phyloP scores from a whole-genome alignment of 2,797 vertebrate species.

The Tokudaia tokunoshimensis region DNA sequence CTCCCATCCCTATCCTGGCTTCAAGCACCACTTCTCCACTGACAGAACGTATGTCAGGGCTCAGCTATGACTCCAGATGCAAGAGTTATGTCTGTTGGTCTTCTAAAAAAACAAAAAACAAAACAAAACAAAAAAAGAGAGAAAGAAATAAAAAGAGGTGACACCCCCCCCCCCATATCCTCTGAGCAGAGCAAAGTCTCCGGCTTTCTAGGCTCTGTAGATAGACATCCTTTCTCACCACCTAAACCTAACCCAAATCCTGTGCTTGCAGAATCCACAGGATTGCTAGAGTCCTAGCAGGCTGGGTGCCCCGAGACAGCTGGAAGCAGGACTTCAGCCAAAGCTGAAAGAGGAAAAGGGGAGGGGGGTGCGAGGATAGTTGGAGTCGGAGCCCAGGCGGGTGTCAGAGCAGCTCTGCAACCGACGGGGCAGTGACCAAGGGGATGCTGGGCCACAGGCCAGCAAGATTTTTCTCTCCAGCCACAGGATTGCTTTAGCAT shows the following conservation, averaged over 20 bases:
- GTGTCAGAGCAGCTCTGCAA: neutral
- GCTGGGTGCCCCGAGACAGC: neutral
- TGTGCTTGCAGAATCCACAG: neutral
- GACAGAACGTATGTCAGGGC: neutral
- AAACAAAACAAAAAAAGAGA: too few species aligned
- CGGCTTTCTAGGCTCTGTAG: neutral
- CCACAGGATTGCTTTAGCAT: constrained; percentile 56
- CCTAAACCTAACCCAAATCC: neutral
- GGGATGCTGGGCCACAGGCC: constrained; percentile 20
- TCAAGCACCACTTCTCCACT: neutral
- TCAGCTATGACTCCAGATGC: neutral
- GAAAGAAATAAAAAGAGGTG: neutral
- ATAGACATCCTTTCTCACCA: neutral
- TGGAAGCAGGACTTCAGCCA: neutral
- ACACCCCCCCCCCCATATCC: neutral
- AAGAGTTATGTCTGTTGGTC: neutral
- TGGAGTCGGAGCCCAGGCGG: neutral
- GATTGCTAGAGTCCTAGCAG: neutral
- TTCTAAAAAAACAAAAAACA: neutral
- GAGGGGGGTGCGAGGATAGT: neutral
- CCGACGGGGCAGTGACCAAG: neutral
- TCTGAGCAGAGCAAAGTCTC: neutral
- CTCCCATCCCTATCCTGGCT: rapidly evolving
- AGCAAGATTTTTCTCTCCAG: neutral
- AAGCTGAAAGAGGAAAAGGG: neutral